Evolutionary conservation across 2,113 vertebrate species (phyloP), one percentile per base, ranked within the genome.

Genomic region (Calypte anna): DNA sequence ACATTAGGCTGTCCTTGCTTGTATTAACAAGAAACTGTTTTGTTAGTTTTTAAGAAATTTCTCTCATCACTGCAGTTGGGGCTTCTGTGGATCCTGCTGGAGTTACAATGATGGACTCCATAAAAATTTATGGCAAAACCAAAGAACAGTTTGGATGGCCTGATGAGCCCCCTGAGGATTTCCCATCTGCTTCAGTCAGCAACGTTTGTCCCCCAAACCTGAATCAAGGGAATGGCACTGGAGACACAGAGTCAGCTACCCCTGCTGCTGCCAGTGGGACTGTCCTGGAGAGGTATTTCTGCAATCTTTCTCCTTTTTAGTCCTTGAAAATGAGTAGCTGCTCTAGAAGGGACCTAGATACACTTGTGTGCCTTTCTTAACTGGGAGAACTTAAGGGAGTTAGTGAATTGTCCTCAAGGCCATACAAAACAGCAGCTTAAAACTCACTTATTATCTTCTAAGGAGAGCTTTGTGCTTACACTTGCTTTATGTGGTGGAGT

Each of bases 71-170:
- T 96, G 38, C 94, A 99, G 99, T 99, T 67, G 99, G 99, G 22
- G 99, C 99, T 22, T 99, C 99, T 1, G 99, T 99, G 88, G 99
- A 99, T 97, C 99, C 99, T 27, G 99, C 99, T 33, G 99, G 99
- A 25, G 99, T 99, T 94, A 99, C 99, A 19, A 99, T 99, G 99
- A 98, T 99, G 53, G 99, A 99, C 90, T 99, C 99, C n/a, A 97
- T 99, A 69, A 99, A 99, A 96, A 99, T 99, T 59, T 99, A 99
- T 15, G 99, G 99, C 81, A 99, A 99, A 98, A 99, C 99, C n/a
- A 99, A 99, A 94, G 99, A 99, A 94, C 99, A 99, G 97, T 99
- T 99, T 89, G 99, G 99, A 53, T 99, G 99, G 99, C 99, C 99
- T 8, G 99, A 99, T 15, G 99, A 99, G 77, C 99, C 99, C 36